These are phyloP conservation scores for Luehdorfia chinensis DNA, from an alignment of 1,140 invertebrate genomes.

Conservation along the genomic window DNA sequence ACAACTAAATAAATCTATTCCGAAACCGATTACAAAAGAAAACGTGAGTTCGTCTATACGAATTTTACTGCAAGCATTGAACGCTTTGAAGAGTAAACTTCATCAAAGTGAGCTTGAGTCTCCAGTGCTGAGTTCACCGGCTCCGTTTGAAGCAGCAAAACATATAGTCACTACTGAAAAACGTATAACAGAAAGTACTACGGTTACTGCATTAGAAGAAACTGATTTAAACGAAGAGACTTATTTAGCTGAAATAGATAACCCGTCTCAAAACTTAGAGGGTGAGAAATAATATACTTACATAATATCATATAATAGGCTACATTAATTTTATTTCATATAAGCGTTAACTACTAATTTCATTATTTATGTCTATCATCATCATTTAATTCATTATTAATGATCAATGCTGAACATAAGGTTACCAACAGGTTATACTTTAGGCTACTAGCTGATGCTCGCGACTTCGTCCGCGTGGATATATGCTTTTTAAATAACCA, in stretches of 20 bases:
- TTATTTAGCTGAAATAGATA: constrained; percentile 54
- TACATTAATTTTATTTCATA: too few relatives aligned
- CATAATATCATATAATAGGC: not conserved
- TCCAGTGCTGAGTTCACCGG: constrained; percentile 54
- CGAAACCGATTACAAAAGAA: constrained; percentile 84
- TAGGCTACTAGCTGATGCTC: too few relatives aligned
- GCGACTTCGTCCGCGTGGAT: too few relatives aligned
- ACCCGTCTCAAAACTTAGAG: constrained; percentile 66
- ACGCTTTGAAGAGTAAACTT: constrained; percentile 79
- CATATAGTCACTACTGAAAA: constrained; percentile 17
- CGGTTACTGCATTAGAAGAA: constrained; percentile 22
- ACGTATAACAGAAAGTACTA: constrained; percentile 21
- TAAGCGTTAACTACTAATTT: not conserved
- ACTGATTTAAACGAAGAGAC: constrained; percentile 50
- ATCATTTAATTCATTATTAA: too few relatives aligned
- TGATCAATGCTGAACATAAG: too few relatives aligned
- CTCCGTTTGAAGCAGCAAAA: constrained; percentile 48
- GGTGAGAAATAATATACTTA: constrained; percentile 35
- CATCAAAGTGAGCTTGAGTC: constrained; percentile 46
- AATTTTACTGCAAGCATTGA: constrained; percentile 84
- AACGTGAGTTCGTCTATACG: constrained; percentile 88
- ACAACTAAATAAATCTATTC: constrained; percentile 84
- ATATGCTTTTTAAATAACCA: too few relatives aligned
- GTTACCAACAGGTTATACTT: too few relatives aligned
- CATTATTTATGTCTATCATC: too few relatives aligned